Base-by-base conservation (phyloP, 2,113 vertebrate species). In the Tetraodon nigroviridis region DNA sequence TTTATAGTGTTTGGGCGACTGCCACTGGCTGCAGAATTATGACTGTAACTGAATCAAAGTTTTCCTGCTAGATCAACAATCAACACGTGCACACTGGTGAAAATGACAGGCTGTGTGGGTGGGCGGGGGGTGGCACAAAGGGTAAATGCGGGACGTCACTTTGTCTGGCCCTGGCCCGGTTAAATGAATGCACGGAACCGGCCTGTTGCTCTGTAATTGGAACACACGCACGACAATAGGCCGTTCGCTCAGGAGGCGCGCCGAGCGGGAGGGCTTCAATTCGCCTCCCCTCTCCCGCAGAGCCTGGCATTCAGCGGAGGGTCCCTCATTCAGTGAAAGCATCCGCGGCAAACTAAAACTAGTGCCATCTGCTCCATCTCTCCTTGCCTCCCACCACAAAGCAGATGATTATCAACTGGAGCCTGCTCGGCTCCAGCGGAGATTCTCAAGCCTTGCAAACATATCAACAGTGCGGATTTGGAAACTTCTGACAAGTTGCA, bases 311-410 rank as follows among this genome's bases (percentile, higher is more conserved):
- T 86, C 88, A 84, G 62, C 27, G 71, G 84, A 84, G 85, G 81
- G 65, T 82, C 85, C 78, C 85, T 88, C 82, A 87, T 86, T 89
- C 84, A 86, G 73, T 61, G 66, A 83, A 86, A 85, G 83, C 81
- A 82, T 88, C 85, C 72, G 51, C 61, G 73, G 79, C 79, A 71
- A 84, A 84, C 84, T 81, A 84, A 79, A 85, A 82, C 80, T 60
- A 74, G 80, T 69, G 80, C 87, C 88, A 89, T 89, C 88, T 91
- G 89, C 85, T 86, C 66, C 58, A 76, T 77, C 74, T 85, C 81
- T 75, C 68, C 52, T 67, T 70, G 71, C 82, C 69, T 67, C 70
- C 66, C 57, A 27, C 73, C 78, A 82, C 80, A 89, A 86, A 87
- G 78, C 82, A 80, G 80, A 83, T 84, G 79, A 87, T 89, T 85